A percentile compares a stretch with the other conserved stretches of the same genome.
These are phyloP conservation scores for Cephus rjabovi DNA, from an alignment of 2,888 invertebrate species.

Conservation along the genomic window DNA sequence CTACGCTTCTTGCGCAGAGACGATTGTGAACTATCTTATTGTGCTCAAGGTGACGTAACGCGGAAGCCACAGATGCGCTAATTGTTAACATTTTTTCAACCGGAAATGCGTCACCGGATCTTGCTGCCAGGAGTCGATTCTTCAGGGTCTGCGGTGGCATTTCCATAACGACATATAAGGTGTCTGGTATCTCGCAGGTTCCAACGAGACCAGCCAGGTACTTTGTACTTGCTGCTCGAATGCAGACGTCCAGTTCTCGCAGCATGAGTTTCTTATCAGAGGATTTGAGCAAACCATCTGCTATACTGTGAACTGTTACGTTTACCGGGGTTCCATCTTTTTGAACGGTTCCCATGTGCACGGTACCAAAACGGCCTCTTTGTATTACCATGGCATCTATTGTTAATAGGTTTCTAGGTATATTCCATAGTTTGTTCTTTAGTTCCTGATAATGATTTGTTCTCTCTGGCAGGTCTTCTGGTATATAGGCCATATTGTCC, in stretches of 20 bases:
- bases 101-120: conserved; percentile 57
- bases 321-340: conserved; percentile 71
- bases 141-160: conserved; percentile 77
- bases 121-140: conserved; percentile 70
- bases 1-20: conserved; percentile 79
- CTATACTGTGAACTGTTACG: conserved; percentile 76
- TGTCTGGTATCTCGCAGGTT: conserved; percentile 82
- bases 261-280: conserved; percentile 72
- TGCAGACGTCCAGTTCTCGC: conserved; percentile 79
- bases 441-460: conserved; percentile 80
- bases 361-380: conserved; percentile 82
- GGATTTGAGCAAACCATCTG: conserved; percentile 70
- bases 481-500: conserved; percentile 83
- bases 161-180: conserved; percentile 80
- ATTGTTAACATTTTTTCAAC: conserved; percentile 59
- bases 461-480: conserved; percentile 76
- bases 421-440: conserved; percentile 80
- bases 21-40: conserved; percentile 78
- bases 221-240: conserved; percentile 77
- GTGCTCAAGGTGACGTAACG: conserved; percentile 66
- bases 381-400: conserved; percentile 79
- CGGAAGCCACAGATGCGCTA: conserved; percentile 67
- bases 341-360: conserved; percentile 78
- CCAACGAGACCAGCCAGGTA: conserved; percentile 82
- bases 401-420: conserved; percentile 78